Conservation (phyloP, 2,888 invertebrate genomes). For the Dryomyza anilis region DNA sequence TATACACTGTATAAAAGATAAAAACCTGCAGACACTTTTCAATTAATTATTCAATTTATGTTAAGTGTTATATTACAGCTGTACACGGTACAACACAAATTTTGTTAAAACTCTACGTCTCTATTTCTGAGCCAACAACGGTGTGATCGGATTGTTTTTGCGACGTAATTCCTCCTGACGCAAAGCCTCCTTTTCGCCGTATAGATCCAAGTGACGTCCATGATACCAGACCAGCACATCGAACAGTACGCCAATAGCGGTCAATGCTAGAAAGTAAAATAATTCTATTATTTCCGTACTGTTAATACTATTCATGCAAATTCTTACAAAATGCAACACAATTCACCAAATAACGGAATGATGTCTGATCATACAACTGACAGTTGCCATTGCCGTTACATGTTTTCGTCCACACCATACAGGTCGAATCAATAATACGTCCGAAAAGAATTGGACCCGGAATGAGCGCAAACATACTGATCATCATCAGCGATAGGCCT, state of each 20-base stretch:
- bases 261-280: conserved; percentile 62
- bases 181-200: conserved; percentile 60
- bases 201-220: conserved; percentile 67
- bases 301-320: neutral
- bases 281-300: neutral
- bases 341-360: conserved; percentile 67
- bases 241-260: conserved; percentile 66
- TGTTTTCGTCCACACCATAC: conserved; percentile 70
- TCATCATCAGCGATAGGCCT: conserved; percentile 67
- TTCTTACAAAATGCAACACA: conserved; percentile 63
- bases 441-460: conserved; percentile 74
- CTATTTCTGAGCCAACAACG: conserved; percentile 46
- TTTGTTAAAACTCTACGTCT: neutral
- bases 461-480: conserved; percentile 69
- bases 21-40: no score
- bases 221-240: conserved; percentile 68
- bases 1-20: no score
- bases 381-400: conserved; percentile 70
- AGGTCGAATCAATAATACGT: conserved; percentile 70
- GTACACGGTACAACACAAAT: conserved; percentile 2
- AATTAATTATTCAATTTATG: no score
- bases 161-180: conserved; percentile 41
- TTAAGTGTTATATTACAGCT: no score
- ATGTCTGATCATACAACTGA: conserved; percentile 69
- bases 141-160: conserved; percentile 50